Evolutionary conservation across 1,140 invertebrate genomes (phyloP).

Genomic region (Drosophila lowei): DNA sequence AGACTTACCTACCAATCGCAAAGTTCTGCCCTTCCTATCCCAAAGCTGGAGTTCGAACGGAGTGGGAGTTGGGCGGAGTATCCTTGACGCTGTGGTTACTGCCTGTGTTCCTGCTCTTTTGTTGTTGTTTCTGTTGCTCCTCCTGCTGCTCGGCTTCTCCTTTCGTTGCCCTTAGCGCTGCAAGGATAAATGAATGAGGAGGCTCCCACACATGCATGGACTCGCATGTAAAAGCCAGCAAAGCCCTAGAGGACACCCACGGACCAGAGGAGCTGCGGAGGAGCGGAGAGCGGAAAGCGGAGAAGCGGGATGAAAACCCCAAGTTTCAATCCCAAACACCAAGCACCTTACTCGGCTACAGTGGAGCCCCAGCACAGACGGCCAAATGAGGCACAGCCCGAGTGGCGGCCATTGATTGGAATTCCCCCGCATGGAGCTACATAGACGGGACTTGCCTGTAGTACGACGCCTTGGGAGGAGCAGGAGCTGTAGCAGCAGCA

Average conservation of each 20-base stretch:
- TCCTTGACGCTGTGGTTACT: slow-evolving; percentile 70
- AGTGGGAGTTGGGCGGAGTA: slow-evolving; percentile 31
- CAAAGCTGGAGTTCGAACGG: background rate
- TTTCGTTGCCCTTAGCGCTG: slow-evolving; percentile 64
- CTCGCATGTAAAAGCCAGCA: slow-evolving; percentile 39
- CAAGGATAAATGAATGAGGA: slow-evolving; percentile 81
- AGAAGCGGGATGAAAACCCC: slow-evolving; percentile 23
- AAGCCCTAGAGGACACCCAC: slow-evolving; percentile 54
- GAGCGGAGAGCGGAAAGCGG: background rate
- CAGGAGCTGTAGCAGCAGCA: no score
- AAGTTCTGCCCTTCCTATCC: slow-evolving; percentile 38
- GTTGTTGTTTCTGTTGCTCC: slow-evolving; percentile 45
- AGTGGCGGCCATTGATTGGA: slow-evolving; percentile 33
- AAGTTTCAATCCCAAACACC: slow-evolving; percentile 50
- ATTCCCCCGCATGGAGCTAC: background rate
- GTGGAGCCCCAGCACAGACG: slow-evolving; percentile 24
- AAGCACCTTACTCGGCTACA: slow-evolving; percentile 43
- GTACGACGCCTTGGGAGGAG: no score
- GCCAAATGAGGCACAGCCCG: slow-evolving; percentile 28
- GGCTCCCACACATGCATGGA: slow-evolving; percentile 45
- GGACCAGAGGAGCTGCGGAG: background rate
- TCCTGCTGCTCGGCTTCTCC: slow-evolving; percentile 31
- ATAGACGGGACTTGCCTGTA: no score
- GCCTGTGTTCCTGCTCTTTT: slow-evolving; percentile 73
- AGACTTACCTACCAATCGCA: slow-evolving; percentile 46